Conservation (phyloP, 2,797 vertebrate species). For the Melanotaenia parkinsoni region DNA sequence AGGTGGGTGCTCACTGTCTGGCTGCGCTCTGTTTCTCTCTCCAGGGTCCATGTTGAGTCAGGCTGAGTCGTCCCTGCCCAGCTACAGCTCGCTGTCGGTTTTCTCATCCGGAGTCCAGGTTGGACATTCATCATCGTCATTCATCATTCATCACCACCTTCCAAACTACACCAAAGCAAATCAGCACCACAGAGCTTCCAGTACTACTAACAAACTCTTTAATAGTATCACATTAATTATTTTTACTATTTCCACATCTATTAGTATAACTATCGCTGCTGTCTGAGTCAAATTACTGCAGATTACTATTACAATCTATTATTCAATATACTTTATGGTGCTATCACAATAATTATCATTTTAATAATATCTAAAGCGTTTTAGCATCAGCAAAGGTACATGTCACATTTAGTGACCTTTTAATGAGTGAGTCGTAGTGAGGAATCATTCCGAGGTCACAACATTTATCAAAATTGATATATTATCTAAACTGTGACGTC, state of each 20-base stretch:
- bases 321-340: background rate
- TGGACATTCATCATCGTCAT: constrained; percentile 63
- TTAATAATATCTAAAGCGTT: background rate
- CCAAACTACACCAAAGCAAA: constrained; percentile 41
- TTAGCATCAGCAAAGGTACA: background rate
- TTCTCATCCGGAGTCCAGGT: constrained; percentile 85
- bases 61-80: constrained; percentile 84
- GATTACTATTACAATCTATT: background rate
- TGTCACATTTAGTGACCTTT: background rate
- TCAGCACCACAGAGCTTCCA: constrained; percentile 4
- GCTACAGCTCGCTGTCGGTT: constrained; percentile 84
- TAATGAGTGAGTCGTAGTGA: background rate
- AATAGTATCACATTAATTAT: background rate
- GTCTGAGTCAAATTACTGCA: background rate
- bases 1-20: constrained; percentile 1
- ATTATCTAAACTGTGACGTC: background rate
- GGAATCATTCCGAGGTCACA: background rate
- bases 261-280: background rate
- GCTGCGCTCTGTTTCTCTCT: constrained; percentile 40
- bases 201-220: background rate
- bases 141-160: constrained; percentile 63
- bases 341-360: background rate
- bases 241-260: background rate
- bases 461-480: background rate
- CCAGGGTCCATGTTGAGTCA: constrained; percentile 87